These are phyloP conservation scores for Climacteris rufus DNA, from an alignment of 2,113 vertebrate species.

Conservation along the genomic window DNA sequence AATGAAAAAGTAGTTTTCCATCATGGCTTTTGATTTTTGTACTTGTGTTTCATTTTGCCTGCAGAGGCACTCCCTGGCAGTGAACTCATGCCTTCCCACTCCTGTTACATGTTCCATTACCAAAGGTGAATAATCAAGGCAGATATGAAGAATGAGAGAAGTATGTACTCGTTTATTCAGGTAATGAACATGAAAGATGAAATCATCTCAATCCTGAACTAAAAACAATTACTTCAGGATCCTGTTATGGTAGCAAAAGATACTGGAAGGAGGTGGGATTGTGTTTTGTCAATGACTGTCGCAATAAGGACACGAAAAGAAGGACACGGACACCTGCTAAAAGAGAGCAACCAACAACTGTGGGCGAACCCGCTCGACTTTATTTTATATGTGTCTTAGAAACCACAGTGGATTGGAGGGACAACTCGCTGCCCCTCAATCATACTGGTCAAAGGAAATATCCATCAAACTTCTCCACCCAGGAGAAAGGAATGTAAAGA, in stretches of 20 bases:
- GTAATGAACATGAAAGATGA: slow-evolving; percentile 32
- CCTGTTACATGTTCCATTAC: slow-evolving; percentile 49
- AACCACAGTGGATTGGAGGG: no score
- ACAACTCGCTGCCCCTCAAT: no score
- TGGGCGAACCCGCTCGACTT: no score
- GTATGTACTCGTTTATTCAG: not conserved
- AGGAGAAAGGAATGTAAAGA: no score
- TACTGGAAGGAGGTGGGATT: not conserved
- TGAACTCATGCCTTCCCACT: slow-evolving; percentile 1
- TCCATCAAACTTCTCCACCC: no score
- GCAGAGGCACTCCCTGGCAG: not conserved
- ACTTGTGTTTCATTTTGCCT: not conserved
- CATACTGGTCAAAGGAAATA: no score
- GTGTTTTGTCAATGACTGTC: not conserved
- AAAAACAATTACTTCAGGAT: slow-evolving; percentile 30
- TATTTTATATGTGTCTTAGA: no score
- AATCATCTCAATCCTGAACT: slow-evolving; percentile 18
- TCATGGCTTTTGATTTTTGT: not conserved
- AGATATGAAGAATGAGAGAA: slow-evolving; percentile 21
- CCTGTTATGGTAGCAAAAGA: not conserved
- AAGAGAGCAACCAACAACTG: no score
- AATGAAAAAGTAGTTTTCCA: not conserved
- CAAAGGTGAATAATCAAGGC: slow-evolving; percentile 40
- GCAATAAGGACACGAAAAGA: no score
- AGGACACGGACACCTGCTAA: no score